Percentiles rank a stretch among this genome's conserved stretches.
phyloP scores from a whole-genome alignment of 2,797 vertebrate genomes.

The Dicrostonyx torquatus region DNA sequence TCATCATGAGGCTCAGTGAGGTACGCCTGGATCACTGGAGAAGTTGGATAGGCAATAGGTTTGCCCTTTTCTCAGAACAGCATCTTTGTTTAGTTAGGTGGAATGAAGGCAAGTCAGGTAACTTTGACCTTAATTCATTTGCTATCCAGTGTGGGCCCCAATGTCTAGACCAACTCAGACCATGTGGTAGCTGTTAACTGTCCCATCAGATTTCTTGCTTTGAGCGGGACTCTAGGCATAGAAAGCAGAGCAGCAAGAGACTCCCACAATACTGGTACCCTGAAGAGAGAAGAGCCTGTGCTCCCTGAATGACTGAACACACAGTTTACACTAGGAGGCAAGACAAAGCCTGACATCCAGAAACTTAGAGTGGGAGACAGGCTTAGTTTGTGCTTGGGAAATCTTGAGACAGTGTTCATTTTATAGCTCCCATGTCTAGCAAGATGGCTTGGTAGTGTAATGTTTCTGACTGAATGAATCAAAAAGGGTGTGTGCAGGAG shows the following conservation, averaged over 20 bases:
- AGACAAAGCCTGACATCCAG: background rate
- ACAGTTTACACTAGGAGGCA: background rate
- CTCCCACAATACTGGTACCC: too few species aligned
- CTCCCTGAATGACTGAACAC: background rate
- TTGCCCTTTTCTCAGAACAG: background rate
- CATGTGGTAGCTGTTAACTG: background rate
- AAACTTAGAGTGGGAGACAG: background rate
- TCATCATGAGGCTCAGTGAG: background rate
- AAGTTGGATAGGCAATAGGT: background rate
- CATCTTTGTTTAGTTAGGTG: background rate
- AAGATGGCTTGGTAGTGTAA: background rate
- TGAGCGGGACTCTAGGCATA: background rate
- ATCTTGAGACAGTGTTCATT: background rate
- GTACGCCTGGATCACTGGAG: background rate
- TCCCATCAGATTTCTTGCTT: background rate
- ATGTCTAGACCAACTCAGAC: background rate
- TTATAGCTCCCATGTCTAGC: background rate
- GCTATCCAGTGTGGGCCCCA: background rate
- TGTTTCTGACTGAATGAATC: background rate
- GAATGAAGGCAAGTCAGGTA: background rate
- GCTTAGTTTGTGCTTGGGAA: background rate
- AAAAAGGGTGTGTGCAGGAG: background rate
- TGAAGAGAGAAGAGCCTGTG: background rate
- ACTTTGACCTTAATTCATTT: background rate
- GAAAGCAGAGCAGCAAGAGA: background rate